Evolutionary conservation across 2,113 vertebrate species (phyloP).

Genomic region (Protomyctophum bolini): DNA sequence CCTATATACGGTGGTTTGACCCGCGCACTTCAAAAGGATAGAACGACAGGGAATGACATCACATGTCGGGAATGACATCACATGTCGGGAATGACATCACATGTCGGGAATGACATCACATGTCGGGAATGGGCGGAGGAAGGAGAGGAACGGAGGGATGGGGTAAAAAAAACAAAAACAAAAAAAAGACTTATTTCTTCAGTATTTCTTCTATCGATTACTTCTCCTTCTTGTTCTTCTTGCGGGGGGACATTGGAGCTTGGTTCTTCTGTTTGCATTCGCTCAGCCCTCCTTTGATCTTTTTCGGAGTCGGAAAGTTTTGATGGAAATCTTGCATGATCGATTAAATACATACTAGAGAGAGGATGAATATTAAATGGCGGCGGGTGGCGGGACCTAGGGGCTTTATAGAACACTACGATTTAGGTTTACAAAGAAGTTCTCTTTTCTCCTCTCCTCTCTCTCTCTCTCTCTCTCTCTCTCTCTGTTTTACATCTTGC

Average conservation of each 20-base stretch:
- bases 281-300: constrained; percentile 77
- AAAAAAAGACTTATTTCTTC: constrained; percentile 75
- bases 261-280: constrained; percentile 82
- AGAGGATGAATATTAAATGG: constrained; percentile 64
- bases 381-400: constrained; percentile 63
- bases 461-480: constrained; percentile 51
- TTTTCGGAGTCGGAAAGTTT: constrained; percentile 72
- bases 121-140: constrained; percentile 52
- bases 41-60: constrained; percentile 70
- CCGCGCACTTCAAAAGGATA: constrained; percentile 19
- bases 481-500: constrained; percentile 30
- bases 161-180: constrained; percentile 16
- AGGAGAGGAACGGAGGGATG: constrained; percentile 63
- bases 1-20: constrained; percentile 40
- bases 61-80: constrained; percentile 55
- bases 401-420: constrained; percentile 63
- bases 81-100: constrained; percentile 32
- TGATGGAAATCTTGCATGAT: constrained; percentile 83
- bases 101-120: constrained; percentile 67
- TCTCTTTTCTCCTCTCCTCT: constrained; percentile 65
- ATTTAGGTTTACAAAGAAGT: constrained; percentile 71
- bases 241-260: constrained; percentile 78
- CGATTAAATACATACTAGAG: constrained; percentile 74
- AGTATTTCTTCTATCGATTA: constrained; percentile 79
- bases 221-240: constrained; percentile 75